phyloP scores from a whole-genome alignment of 2,797 vertebrate species.

The Mallotus villosus region DNA sequence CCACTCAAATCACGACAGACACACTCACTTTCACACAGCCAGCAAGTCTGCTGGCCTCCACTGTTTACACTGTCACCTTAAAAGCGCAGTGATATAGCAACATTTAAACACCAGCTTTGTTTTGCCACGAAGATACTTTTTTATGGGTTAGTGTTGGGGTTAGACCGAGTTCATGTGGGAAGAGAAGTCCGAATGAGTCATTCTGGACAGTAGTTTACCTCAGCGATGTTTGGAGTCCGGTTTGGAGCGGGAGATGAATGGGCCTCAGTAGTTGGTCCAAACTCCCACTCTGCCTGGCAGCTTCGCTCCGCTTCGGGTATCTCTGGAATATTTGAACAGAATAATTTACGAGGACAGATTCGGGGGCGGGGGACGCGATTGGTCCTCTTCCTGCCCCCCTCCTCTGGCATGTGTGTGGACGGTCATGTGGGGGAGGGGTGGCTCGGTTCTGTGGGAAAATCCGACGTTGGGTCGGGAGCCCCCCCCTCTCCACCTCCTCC shows the following conservation, averaged over 20 bases:
- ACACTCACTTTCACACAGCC: too few species aligned
- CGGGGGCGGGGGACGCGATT: constrained; percentile 66
- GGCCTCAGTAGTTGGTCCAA: constrained; percentile 2
- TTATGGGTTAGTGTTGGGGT: too few species aligned
- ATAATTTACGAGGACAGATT: constrained; percentile 62
- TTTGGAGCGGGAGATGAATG: constrained; percentile 3
- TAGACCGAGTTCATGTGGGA: too few species aligned
- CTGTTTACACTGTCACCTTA: background rate
- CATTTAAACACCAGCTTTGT: too few species aligned
- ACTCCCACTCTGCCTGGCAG: background rate
- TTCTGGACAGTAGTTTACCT: background rate
- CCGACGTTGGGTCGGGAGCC: constrained; percentile 71
- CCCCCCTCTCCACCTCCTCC: constrained; percentile 55
- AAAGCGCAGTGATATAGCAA: too few species aligned
- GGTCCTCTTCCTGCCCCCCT: constrained; percentile 75
- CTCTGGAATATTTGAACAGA: constrained; percentile 63
- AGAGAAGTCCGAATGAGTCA: too few species aligned
- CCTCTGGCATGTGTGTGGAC: constrained; percentile 64
- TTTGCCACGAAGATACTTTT: too few species aligned
- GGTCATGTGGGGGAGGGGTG: constrained; percentile 44
- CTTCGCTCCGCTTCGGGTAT: constrained; percentile 63
- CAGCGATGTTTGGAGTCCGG: background rate
- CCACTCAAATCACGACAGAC: too few species aligned
- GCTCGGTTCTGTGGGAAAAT: constrained; percentile 79
- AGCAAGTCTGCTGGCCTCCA: too few species aligned